These are phyloP conservation scores for Branchipolynoe longqiensis DNA, from an alignment of 2,888 invertebrate genomes.

Conservation along the genomic window DNA sequence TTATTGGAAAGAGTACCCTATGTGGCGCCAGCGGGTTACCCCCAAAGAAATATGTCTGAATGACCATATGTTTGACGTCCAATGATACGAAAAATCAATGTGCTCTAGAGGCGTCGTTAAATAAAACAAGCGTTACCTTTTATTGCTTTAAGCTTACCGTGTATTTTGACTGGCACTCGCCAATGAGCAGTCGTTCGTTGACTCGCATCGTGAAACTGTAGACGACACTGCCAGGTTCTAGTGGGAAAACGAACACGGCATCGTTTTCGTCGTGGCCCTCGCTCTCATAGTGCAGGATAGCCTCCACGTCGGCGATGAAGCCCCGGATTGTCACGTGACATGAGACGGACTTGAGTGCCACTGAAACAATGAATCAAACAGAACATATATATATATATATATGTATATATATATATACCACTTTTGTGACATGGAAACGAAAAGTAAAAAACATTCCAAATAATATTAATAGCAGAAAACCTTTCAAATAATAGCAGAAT, in stretches of 20 bases:
- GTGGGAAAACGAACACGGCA: constrained; percentile 72
- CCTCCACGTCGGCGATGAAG: constrained; percentile 68
- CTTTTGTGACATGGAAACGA: neutral
- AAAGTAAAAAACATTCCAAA: neutral
- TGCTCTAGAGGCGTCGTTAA: too few species aligned
- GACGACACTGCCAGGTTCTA: constrained; percentile 72
- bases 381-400: neutral
- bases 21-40: too few species aligned
- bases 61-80: too few species aligned
- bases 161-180: constrained; percentile 74
- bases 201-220: constrained; percentile 74
- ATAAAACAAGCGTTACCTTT: too few species aligned
- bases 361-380: constrained; percentile 60
- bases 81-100: too few species aligned
- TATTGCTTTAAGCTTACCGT: constrained; percentile 67
- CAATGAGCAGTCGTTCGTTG: constrained; percentile 70
- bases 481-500: too few species aligned
- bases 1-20: too few species aligned
- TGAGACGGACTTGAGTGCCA: constrained; percentile 67
- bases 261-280: constrained; percentile 69
- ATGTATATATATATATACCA: neutral
- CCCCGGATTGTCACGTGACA: constrained; percentile 67
- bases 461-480: too few species aligned
- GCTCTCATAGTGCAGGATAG: constrained; percentile 69
- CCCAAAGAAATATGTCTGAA: too few species aligned